These are phyloP conservation scores for Perizoma flavofasciatum DNA, from an alignment of 2,888 invertebrate species.

Conservation along the genomic window DNA sequence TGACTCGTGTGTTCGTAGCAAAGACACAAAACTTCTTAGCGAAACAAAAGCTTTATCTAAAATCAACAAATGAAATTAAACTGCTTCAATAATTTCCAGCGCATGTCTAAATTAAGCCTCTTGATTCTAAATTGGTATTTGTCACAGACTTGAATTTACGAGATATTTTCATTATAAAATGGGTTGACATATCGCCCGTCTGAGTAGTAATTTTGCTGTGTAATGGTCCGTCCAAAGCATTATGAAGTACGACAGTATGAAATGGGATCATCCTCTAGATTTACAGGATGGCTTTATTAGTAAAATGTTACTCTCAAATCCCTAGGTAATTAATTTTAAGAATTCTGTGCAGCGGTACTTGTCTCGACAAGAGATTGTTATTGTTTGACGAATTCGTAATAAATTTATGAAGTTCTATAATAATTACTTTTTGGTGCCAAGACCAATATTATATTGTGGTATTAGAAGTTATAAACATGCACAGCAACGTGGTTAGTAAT, in stretches of 20 bases:
- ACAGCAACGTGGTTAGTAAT: too few species aligned
- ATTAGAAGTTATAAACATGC: too few species aligned
- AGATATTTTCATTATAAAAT: slow-evolving; percentile 74
- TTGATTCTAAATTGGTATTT: slow-evolving; percentile 54
- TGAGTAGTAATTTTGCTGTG: slow-evolving; percentile 72
- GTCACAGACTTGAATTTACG: slow-evolving; percentile 63
- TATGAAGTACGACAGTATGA: slow-evolving; percentile 65
- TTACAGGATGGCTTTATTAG: slow-evolving; percentile 63
- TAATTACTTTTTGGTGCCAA: slow-evolving; percentile 7
- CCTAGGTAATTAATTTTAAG: slow-evolving; percentile 31
- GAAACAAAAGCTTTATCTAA: too few species aligned
- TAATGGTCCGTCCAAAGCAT: slow-evolving; percentile 70
- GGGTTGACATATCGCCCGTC: slow-evolving; percentile 66
- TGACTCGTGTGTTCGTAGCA: too few species aligned
- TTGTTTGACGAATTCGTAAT: slow-evolving; percentile 18
- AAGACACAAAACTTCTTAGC: too few species aligned
- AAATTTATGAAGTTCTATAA: slow-evolving; percentile 21
- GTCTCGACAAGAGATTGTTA: slow-evolving; percentile 34
- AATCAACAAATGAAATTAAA: slow-evolving; percentile 2
- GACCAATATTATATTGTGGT: not conserved
- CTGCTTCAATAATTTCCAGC: slow-evolving; percentile 23
- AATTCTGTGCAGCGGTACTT: slow-evolving; percentile 29
- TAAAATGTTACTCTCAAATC: slow-evolving; percentile 45
- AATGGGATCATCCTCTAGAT: slow-evolving; percentile 61
- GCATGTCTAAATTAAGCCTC: slow-evolving; percentile 50